Base-by-base conservation (phyloP, 2,888 invertebrate species). In the Micropterix aruncella region DNA sequence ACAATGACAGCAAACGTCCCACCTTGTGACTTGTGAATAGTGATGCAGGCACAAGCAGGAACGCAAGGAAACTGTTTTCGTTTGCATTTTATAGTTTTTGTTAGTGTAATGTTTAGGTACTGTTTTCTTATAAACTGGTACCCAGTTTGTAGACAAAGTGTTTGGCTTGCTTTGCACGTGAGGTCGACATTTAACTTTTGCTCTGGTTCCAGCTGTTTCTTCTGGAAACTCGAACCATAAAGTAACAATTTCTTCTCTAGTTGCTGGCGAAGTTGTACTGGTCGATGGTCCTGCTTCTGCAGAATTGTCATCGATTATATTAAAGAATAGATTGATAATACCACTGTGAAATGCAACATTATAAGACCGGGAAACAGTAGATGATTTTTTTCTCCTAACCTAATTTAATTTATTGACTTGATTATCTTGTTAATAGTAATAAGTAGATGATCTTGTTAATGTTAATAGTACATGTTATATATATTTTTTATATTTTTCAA, bases 71-170 rank as follows among this genome's bases (percentile, higher is more conserved):
- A 52, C 12, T 51, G 53, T 48, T 52, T 52, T 27, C 49, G 48
- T 47, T 52, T 52, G 49, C 47, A 49, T 42, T 47, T 49, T 19
- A 48, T 42, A 38, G 50, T 50, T 52, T 51, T 51, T 49, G 48
- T 49, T 12, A 27, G 36, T 27, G 36, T 45, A 17, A 51, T 52
- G 48, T 50, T 52, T 12, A n/a, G n/a, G n/a, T n/a, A 50, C 49
- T 17, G 50, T 16, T 51, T 51, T 52, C 38, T 50, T 48, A 18
- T 49, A 42, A 37, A 49, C 46, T 15, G 50, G 50, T 15, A 50
- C 43, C 49, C 48, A 48, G 36, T 27, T 27, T 7, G n/a, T 7
- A 27, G 47, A 49, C 37, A 47, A 42, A 40, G 48, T 47, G 44
- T 46, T 50, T 48, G 48, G 44, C 40, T 48, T 47, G 48, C 47